Evolutionary conservation across 2,113 vertebrate species (phyloP), one percentile per base, ranked within the genome.

Genomic region (Excalfactoria chinensis): DNA sequence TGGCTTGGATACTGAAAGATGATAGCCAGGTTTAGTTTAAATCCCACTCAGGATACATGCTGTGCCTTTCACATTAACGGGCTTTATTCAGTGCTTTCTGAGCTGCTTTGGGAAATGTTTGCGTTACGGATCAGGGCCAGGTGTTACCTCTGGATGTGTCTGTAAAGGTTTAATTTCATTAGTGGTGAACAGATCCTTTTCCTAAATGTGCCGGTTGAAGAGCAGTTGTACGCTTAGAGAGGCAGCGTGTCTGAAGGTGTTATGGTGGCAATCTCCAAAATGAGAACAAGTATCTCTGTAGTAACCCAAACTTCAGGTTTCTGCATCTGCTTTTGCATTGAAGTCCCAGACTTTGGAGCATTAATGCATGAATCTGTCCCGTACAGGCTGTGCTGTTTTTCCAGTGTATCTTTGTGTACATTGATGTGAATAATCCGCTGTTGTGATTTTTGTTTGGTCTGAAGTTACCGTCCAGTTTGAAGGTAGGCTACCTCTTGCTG

Each of bases 71-170:
- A 71, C 28, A 79, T 70, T 48, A 78, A 49, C 17, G 70, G 77
- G 25, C 28, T n/a, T n/a, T n/a, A n/a, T n/a, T n/a, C 59, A 49
- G 72, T 92, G 23, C 51, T 86, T 82, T 88, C 48, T 62, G 81
- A 13, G 82, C 43, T 88, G 55, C 22, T 80, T 48, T 75, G 72
- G 80, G 64, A 89, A 92, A 71, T 89, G 48, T 49, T 80, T 91
- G 68, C 13, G n/a, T 92, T 91, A 35, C 41, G 77, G 89, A 93
- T 93, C 76, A 93, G 71, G 69, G 83, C 78, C 64, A 77, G 90
- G 84, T 90, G 70, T 92, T 72, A 72, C 53, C 34, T 75, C 22
- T 71, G 83, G 76, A 44, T 35, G 5, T 91, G 68, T 66, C 75
- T 91, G 59, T 58, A 32, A 78, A 58, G 87, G 58, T 56, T 71